Percentiles rank a stretch among this genome's conserved stretches.
Evolutionary conservation across 2,113 vertebrate genomes (phyloP).

Genomic region (Amazona vittata): DNA sequence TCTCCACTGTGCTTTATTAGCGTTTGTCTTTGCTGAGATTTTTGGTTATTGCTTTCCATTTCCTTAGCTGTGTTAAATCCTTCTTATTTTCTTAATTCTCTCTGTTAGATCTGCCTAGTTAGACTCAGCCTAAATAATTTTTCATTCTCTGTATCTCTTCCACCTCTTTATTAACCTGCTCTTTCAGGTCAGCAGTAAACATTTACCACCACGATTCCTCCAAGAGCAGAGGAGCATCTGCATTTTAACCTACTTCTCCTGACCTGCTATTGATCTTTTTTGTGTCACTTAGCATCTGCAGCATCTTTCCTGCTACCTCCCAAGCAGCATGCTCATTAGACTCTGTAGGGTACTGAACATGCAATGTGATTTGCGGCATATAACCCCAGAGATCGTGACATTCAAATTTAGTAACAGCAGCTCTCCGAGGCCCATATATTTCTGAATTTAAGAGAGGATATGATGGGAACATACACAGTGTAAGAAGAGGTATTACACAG

Average conservation of each 20-base stretch:
- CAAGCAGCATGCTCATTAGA: background rate
- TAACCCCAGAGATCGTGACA: background rate
- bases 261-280: background rate
- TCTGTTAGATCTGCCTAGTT: background rate
- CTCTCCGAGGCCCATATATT: background rate
- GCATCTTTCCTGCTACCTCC: background rate
- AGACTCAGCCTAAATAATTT: background rate
- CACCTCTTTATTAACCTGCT: background rate
- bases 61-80: background rate
- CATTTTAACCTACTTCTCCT: constrained; percentile 27
- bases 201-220: background rate
- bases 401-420: background rate
- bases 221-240: background rate
- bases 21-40: background rate
- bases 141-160: background rate
- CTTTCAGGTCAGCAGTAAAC: background rate
- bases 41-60: background rate
- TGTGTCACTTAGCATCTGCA: background rate
- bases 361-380: background rate
- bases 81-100: background rate
- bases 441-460: background rate
- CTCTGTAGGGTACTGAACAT: background rate
- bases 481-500: background rate
- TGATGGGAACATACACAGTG: background rate
- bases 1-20: background rate